Evolutionary conservation across 2,113 vertebrate species (phyloP).

Genomic region (Lagopus muta): DNA sequence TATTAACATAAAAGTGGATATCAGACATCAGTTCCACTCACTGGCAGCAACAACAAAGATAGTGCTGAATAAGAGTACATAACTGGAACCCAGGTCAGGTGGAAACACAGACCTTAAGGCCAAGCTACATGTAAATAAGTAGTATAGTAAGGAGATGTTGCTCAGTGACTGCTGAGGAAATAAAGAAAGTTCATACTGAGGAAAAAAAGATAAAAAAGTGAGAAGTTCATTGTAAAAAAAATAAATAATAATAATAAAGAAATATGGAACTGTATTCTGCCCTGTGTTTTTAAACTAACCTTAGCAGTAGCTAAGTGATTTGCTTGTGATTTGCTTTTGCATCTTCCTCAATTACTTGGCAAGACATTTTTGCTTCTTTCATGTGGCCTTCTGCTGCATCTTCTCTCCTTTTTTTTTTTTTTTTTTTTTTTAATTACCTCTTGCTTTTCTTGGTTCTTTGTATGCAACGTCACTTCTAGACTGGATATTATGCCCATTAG

Average conservation of each 20-base stretch:
- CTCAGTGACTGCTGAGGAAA: background rate
- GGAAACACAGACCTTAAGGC: background rate
- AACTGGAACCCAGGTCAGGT: background rate
- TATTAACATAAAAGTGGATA: background rate
- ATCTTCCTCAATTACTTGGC: background rate
- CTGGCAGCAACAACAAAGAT: background rate
- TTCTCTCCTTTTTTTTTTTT: too few relatives aligned
- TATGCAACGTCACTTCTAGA: background rate
- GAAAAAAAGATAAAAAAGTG: background rate
- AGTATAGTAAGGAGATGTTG: background rate
- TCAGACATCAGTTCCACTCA: background rate
- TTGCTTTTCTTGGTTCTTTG: background rate
- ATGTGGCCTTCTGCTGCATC: background rate
- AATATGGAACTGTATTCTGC: background rate
- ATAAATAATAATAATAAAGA: background rate
- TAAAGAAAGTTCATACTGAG: background rate
- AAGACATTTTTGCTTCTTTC: background rate
- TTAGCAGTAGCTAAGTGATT: background rate
- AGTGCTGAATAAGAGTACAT: background rate
- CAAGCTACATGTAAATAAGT: background rate
- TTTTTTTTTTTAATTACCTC: background rate
- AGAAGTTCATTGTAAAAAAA: background rate
- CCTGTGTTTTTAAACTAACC: background rate
- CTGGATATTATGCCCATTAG: background rate
- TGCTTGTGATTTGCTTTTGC: background rate